Base-by-base conservation (phyloP, 2,797 vertebrate genomes). In the Enteromius anoplus region DNA sequence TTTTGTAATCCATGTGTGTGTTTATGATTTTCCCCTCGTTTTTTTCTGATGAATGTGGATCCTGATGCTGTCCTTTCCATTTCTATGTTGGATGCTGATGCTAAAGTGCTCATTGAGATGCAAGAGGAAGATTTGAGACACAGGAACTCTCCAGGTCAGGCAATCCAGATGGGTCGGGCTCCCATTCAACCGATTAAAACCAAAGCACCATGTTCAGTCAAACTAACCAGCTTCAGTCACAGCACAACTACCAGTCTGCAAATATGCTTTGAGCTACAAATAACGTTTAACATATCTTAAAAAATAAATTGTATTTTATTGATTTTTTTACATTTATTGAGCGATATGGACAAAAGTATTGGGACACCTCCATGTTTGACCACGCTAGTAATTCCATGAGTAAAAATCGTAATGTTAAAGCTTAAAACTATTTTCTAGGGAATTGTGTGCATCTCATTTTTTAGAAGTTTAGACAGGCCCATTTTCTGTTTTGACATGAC, bases 41-140 rank as follows among this genome's bases (percentile, higher is more conserved):
- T 70, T 83, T 85, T 81, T 78, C 45, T 64, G 70, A 68, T 83
- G 84, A 88, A 83, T 81, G 66, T 88, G 88, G 85, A 87, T 89
- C 85, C 88, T 89, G 88, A 89, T 88, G 86, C 83, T 84, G 86
- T 87, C 82, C 85, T 89, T 87, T 90, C 84, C 83, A 29, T 90
- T 85, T 90, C 88, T 91, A 75, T 90, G 87, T 91, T 85, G 80
- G 88, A 86, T 85, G 88, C 88, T 86, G 83, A 82, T 86, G 87
- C 87, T 90, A 89, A 90, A 95, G 95, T 95, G 91, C 93, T 95
- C 91, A 95, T 95, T 92, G 95, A 95, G 94, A 94, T 95, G 94
- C 94, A 95, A 91, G 93, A 95, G 62, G 95, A 95, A 93, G 94
- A 95, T 91, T 93, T 95, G 93, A 94, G 94, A 90, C 93, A 94